phyloP scores from a whole-genome alignment of 2,888 invertebrate species.

The Deroplatys truncata region DNA sequence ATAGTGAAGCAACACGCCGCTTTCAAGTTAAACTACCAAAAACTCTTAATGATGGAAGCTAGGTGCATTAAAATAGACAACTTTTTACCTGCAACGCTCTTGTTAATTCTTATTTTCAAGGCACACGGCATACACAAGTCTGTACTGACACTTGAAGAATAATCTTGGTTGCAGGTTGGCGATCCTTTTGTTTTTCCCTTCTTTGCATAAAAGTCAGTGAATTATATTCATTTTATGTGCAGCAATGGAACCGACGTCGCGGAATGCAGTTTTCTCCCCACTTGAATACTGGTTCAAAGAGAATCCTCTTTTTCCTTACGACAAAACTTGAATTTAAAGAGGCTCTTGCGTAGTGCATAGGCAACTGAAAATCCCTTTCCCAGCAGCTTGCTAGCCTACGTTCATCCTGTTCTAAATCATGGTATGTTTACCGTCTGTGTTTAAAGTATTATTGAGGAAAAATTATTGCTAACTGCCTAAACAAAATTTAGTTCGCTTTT shows the following conservation, averaged over 20 bases:
- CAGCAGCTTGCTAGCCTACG: not conserved
- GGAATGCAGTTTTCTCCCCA: slow-evolving; percentile 1
- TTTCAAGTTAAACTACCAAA: not conserved
- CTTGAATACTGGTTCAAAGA: not conserved
- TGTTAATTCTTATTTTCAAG: not conserved
- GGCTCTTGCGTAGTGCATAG: not conserved
- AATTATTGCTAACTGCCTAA: no score
- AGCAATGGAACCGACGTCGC: not conserved
- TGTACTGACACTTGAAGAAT: not conserved
- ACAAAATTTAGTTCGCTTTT: no score
- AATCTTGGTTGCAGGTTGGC: not conserved
- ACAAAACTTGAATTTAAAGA: not conserved
- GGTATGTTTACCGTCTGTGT: no score
- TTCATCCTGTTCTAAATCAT: not conserved
- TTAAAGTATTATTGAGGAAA: no score
- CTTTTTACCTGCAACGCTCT: no score
- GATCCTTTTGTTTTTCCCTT: not conserved
- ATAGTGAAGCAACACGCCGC: not conserved
- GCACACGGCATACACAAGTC: not conserved
- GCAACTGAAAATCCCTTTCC: not conserved
- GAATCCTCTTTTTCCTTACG: not conserved
- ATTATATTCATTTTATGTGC: slow-evolving; percentile 2
- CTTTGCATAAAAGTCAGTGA: slow-evolving; percentile 3
- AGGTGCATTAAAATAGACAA: not conserved
- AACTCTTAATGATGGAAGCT: not conserved